A percentile compares a stretch with the other conserved stretches of the same genome.
Evolutionary conservation across 1,140 invertebrate genomes (phyloP).

Genomic region (Brachionus sp.): DNA sequence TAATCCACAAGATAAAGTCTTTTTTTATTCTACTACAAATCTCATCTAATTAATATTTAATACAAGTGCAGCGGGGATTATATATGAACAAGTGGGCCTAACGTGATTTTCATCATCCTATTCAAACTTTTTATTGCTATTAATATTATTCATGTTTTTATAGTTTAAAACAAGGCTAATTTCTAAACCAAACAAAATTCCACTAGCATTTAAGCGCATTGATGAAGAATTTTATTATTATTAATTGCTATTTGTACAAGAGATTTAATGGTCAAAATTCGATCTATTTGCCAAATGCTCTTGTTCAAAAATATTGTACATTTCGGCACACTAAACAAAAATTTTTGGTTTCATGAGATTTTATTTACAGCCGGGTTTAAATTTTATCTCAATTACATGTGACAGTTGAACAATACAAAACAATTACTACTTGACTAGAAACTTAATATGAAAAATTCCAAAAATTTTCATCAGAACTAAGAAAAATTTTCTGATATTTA

Average conservation of each 20-base stretch:
- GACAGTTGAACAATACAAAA: background rate
- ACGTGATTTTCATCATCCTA: slow-evolving; percentile 4
- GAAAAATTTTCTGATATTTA: background rate
- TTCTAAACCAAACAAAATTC: slow-evolving; percentile 18
- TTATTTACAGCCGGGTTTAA: background rate
- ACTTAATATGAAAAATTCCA: background rate
- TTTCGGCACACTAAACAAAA: background rate
- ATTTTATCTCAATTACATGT: background rate
- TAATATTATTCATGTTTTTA: background rate
- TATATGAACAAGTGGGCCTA: background rate
- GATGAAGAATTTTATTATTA: slow-evolving; percentile 5
- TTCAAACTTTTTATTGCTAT: background rate
- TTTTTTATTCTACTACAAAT: background rate
- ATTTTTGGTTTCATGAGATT: background rate
- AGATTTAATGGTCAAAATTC: slow-evolving; percentile 4
- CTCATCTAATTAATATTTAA: background rate
- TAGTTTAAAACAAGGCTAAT: slow-evolving; percentile 34
- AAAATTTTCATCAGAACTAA: background rate
- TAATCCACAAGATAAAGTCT: background rate
- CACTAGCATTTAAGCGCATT: background rate
- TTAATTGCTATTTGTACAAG: background rate
- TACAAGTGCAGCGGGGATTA: background rate
- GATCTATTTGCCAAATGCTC: background rate
- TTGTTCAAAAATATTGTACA: background rate
- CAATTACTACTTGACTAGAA: background rate